Evolutionary conservation across 2,113 vertebrate genomes (phyloP).

Genomic region (Lethenteron reissneri): DNA sequence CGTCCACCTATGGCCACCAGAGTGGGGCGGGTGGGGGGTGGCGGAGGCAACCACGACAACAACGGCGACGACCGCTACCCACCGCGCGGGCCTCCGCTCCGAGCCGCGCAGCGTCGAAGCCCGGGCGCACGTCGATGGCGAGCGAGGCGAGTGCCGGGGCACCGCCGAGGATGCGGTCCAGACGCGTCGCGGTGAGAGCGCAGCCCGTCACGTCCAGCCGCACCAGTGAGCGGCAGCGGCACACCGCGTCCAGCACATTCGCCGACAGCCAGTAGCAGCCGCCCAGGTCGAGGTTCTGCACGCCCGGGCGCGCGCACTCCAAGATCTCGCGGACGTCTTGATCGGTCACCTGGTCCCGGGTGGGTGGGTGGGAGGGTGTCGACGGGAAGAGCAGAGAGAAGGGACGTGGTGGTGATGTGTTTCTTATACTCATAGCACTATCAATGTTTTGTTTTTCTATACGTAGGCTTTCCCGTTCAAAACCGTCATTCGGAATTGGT

Average conservation of each 20-base stretch:
- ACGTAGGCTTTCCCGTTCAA: not conserved
- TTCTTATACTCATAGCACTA: not conserved
- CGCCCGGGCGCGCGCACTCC: slow-evolving; percentile 35
- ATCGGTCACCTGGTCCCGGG: slow-evolving; percentile 34
- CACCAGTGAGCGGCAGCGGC: slow-evolving; percentile 45
- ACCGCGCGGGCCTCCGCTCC: slow-evolving; percentile 59
- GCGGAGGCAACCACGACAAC: too few relatives aligned
- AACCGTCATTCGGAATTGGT: too few relatives aligned
- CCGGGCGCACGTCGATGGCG: slow-evolving; percentile 50
- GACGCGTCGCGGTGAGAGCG: slow-evolving; percentile 44
- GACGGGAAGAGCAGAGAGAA: not conserved
- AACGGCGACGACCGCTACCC: slow-evolving; percentile 20
- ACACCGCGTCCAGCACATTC: slow-evolving; percentile 37
- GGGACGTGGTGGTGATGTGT: not conserved
- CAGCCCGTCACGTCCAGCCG: slow-evolving; percentile 69
- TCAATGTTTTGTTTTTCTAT: not conserved
- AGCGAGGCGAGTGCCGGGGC: slow-evolving; percentile 43
- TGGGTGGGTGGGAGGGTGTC: slow-evolving; percentile 8
- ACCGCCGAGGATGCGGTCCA: slow-evolving; percentile 57
- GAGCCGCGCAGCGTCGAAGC: slow-evolving; percentile 53
- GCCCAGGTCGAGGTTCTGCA: slow-evolving; percentile 56
- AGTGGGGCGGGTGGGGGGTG: too few relatives aligned
- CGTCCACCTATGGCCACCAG: too few relatives aligned
- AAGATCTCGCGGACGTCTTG: slow-evolving; percentile 37
- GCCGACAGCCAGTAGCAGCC: slow-evolving; percentile 78